Conservation (phyloP, 2,797 vertebrate species). For the Poecilia picta region DNA sequence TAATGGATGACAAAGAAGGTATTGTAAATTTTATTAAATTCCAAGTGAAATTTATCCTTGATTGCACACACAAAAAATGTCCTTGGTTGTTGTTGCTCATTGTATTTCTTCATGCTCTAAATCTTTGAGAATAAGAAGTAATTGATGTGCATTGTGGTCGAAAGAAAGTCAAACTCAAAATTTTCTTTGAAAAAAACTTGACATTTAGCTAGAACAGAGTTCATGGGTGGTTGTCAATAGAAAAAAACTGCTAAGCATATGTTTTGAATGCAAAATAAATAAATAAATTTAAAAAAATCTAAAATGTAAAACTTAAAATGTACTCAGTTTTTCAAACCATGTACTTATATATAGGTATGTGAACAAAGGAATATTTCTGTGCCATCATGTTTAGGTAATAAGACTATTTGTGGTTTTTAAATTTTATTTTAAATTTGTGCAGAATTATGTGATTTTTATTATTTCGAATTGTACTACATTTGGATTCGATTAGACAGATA, state of each 20-base stretch:
- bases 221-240: not conserved
- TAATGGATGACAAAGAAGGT: not conserved
- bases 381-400: no score
- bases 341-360: no score
- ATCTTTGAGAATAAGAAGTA: not conserved
- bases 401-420: not conserved
- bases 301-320: no score
- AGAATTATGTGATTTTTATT: not conserved
- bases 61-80: not conserved
- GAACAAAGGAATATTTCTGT: no score
- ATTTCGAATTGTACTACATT: not conserved
- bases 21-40: not conserved
- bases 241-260: not conserved
- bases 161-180: not conserved
- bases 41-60: not conserved
- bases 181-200: not conserved
- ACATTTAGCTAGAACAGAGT: not conserved
- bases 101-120: not conserved
- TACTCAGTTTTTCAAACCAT: no score
- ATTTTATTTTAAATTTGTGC: not conserved
- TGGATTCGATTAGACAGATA: not conserved
- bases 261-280: not conserved
- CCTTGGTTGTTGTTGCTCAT: not conserved
- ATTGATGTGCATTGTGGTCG: not conserved
- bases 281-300: not conserved